Evolutionary conservation across 2,113 vertebrate species (phyloP).

Genomic region (Ceyx margarethae): DNA sequence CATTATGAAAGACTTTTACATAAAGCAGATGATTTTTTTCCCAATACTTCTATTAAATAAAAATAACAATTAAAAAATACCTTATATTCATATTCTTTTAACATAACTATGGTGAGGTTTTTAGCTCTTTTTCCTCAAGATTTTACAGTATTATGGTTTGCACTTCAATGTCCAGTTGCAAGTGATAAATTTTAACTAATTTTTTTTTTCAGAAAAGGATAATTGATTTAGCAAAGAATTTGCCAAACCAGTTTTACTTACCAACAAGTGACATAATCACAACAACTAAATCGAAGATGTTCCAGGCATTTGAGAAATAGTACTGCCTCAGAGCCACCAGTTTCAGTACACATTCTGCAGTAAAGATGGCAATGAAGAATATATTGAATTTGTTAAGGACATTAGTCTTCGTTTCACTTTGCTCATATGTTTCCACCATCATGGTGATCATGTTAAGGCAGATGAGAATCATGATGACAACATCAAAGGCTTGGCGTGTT

Average conservation of each 20-base stretch:
- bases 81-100: background rate
- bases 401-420: slow-evolving; percentile 45
- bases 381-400: slow-evolving; percentile 73
- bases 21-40: background rate
- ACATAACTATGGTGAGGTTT: rapidly evolving
- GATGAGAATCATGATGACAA: slow-evolving; percentile 73
- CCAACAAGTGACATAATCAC: slow-evolving; percentile 73
- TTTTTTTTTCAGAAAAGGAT: background rate
- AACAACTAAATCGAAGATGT: slow-evolving; percentile 78
- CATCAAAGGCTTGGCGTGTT: slow-evolving; percentile 70
- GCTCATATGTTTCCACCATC: slow-evolving; percentile 76
- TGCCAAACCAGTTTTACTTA: slow-evolving; percentile 37
- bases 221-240: background rate
- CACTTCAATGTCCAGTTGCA: background rate
- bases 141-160: background rate
- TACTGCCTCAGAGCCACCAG: slow-evolving; percentile 74
- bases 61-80: background rate
- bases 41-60: background rate
- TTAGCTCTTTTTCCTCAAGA: background rate
- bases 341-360: slow-evolving; percentile 73
- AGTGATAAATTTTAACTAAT: background rate
- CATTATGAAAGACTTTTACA: background rate
- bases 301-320: slow-evolving; percentile 78
- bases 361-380: slow-evolving; percentile 74
- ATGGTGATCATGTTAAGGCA: slow-evolving; percentile 80